Base-by-base conservation (phyloP, 2,797 vertebrate species). In the Muraenolepis orangiensis region DNA sequence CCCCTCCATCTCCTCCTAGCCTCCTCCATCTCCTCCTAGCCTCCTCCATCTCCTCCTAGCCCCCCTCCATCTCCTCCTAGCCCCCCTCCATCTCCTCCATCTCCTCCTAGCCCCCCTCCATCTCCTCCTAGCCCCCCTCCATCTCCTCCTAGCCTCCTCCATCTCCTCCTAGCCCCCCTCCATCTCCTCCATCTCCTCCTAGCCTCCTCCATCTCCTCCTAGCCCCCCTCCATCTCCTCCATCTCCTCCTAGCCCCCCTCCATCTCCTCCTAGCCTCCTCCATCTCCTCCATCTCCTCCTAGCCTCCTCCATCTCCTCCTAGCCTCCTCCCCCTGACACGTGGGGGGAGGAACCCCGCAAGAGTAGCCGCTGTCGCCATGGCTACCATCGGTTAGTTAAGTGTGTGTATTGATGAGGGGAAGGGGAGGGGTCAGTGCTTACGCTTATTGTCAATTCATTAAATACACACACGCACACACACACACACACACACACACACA, bases 381-480 rank as follows among this genome's bases (percentile, higher is more conserved):
- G 66, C 69, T 70, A 70, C 51, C 18, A 13, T 80, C 76, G 31
- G 76, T 40, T 36, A 40, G 66, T 68, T 0, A 36, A 64, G 70
- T 69, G 77, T 80, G 78, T 61, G 70, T 69, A 76, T 32, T 42
- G 51, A 23, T 8, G 20, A 8, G 51, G 51, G 51, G 77, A 70
- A 87, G 91, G 91, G 51, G 20, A n/a, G n/a, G 51, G 7, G 51
- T 57, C 91, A 92, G 90, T 91, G 91, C 86, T 92, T 77, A 80
- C 85, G 88, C 89, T 89, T 79, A 82, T 73, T 78, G 86, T 88
- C 82, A 78, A 86, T 87, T 85, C 34, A 73, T 85, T 87, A 79
- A 80, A 84, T 91, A 84, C 91, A 91, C n/a, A n/a, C n/a, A n/a
- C n/a, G n/a, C n/a, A n/a, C n/a, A n/a, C n/a, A n/a, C n/a, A n/a